A percentile compares a stretch with the other conserved stretches of the same genome.
phyloP scores from a whole-genome alignment of 2,888 invertebrate species.

The Germaria angustata region DNA sequence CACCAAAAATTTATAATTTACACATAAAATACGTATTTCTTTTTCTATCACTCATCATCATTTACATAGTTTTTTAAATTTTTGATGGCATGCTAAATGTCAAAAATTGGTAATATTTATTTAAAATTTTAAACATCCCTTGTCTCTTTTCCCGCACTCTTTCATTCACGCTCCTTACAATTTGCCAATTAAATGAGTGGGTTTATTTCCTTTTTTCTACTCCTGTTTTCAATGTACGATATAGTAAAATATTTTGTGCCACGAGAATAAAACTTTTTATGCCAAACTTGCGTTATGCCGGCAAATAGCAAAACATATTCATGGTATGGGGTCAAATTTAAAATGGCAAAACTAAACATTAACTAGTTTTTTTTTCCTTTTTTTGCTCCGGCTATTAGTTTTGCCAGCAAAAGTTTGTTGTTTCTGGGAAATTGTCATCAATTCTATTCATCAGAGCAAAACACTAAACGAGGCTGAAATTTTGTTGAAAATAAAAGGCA shows the following conservation, averaged over 20 bases:
- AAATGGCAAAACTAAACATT: background rate
- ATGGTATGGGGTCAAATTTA: conserved; percentile 41
- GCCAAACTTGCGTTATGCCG: conserved; percentile 26
- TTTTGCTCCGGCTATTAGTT: background rate
- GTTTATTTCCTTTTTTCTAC: conserved; percentile 1
- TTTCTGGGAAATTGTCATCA: conserved; percentile 32
- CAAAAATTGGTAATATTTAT: conserved; percentile 26
- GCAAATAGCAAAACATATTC: conserved; percentile 34
- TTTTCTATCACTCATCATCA: background rate
- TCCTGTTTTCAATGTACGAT: too few species aligned
- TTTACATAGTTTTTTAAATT: conserved; percentile 35
- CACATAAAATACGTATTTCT: background rate
- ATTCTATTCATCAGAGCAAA: conserved; percentile 9
- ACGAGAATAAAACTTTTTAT: conserved; percentile 9
- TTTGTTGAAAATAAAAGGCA: background rate
- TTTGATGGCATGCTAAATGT: conserved; percentile 35
- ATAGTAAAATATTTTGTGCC: too few species aligned
- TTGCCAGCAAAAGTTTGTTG: conserved; percentile 1
- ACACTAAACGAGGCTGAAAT: background rate
- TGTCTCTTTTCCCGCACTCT: background rate
- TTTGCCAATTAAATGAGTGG: background rate
- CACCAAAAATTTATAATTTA: background rate
- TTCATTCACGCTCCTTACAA: background rate
- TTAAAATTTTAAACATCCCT: background rate
- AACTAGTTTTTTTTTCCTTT: conserved; percentile 26